A percentile compares a stretch with the other conserved stretches of the same genome.
Evolutionary conservation across 2,113 vertebrate species (phyloP).

Genomic region (Pterophyllum scalare): DNA sequence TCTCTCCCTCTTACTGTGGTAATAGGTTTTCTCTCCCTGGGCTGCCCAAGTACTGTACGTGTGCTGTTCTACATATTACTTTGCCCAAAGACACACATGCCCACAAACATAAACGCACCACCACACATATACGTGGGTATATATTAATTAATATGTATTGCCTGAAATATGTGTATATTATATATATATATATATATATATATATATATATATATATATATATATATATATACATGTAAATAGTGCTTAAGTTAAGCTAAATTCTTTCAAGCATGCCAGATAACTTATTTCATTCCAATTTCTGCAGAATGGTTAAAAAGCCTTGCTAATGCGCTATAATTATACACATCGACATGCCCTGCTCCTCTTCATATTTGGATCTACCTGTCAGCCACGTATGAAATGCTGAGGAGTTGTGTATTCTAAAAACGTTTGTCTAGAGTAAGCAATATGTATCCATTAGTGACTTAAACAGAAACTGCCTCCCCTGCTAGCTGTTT

Average conservation of each 20-base stretch:
- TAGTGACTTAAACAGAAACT: slow-evolving; percentile 77
- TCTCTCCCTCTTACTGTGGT: slow-evolving; percentile 40
- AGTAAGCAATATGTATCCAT: slow-evolving; percentile 81
- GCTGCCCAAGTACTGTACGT: slow-evolving; percentile 37
- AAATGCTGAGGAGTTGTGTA: slow-evolving; percentile 35
- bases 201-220: slow-evolving; percentile 4
- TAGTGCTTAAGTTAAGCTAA: slow-evolving; percentile 31
- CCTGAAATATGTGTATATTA: background rate
- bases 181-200: too few relatives aligned
- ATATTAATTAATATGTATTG: slow-evolving; percentile 46
- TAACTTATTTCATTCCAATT: slow-evolving; percentile 30
- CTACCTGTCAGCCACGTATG: slow-evolving; percentile 5
- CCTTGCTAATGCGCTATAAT: slow-evolving; percentile 31
- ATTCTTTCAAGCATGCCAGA: slow-evolving; percentile 37
- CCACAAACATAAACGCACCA: slow-evolving; percentile 15
- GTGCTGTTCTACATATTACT: slow-evolving; percentile 37
- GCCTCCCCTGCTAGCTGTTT: slow-evolving; percentile 83
- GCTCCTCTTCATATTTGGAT: background rate
- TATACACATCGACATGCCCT: slow-evolving; percentile 16
- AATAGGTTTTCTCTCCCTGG: slow-evolving; percentile 55
- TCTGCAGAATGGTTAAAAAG: slow-evolving; percentile 20
- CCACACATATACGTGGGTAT: slow-evolving; percentile 11
- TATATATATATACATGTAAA: too few relatives aligned
- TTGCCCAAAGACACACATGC: slow-evolving; percentile 1
- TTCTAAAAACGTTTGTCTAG: slow-evolving; percentile 63